Evolutionary conservation across 1,140 invertebrate genomes (phyloP).

Genomic region (Platyura marginata): DNA sequence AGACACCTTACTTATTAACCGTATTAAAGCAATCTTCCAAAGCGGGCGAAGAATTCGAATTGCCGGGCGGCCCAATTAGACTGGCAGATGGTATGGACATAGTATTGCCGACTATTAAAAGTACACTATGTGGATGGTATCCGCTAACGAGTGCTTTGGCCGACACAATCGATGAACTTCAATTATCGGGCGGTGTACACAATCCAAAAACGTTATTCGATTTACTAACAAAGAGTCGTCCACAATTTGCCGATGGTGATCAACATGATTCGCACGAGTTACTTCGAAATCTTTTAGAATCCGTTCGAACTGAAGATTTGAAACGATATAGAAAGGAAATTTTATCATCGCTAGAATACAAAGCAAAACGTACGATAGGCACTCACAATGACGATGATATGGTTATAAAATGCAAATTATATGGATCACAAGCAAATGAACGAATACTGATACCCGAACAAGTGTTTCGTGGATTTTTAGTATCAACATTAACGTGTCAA

Average conservation of each 20-base stretch:
- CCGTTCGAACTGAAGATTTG: slow-evolving; percentile 48
- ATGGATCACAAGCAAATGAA: slow-evolving; percentile 61
- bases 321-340: slow-evolving; percentile 62
- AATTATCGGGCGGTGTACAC: slow-evolving; percentile 38
- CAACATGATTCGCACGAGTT: slow-evolving; percentile 96
- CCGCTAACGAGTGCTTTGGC: slow-evolving; percentile 45
- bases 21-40: slow-evolving; percentile 49
- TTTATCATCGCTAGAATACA: slow-evolving; percentile 45
- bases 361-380: slow-evolving; percentile 26
- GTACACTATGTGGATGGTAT: slow-evolving; percentile 49
- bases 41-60: slow-evolving; percentile 42
- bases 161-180: slow-evolving; percentile 48
- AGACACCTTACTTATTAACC: slow-evolving; percentile 62
- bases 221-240: slow-evolving; percentile 52
- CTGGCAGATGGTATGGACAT: slow-evolving; percentile 25
- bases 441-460: slow-evolving; percentile 64
- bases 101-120: slow-evolving; percentile 39
- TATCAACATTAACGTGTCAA: slow-evolving; percentile 77
- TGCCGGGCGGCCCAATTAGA: slow-evolving; percentile 47
- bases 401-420: slow-evolving; percentile 57
- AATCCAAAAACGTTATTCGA: slow-evolving; percentile 54
- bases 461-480: slow-evolving; percentile 74
- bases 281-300: slow-evolving; percentile 72
- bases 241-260: slow-evolving; percentile 79
- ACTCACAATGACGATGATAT: slow-evolving; percentile 44